Conservation (phyloP, 2,797 vertebrate genomes). For the Okamejei kenojei region DNA sequence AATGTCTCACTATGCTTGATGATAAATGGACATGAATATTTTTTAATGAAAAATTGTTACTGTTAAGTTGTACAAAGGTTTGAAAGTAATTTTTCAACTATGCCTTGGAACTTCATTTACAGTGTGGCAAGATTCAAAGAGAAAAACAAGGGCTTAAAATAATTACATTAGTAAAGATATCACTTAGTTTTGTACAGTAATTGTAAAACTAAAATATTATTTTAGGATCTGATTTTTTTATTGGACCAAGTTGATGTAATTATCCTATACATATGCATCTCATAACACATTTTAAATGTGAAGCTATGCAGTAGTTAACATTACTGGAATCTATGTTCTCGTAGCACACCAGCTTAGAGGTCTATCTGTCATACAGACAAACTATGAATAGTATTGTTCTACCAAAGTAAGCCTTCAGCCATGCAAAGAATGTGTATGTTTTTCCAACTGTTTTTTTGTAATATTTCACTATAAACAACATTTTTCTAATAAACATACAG, state of each 20-base stretch:
- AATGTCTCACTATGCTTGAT: background rate
- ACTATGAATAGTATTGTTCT: background rate
- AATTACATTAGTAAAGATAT: background rate
- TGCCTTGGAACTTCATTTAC: background rate
- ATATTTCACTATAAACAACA: background rate
- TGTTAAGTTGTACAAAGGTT: background rate
- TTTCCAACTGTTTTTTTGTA: background rate
- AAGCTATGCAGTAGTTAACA: background rate
- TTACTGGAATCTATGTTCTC: background rate
- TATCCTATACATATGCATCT: background rate
- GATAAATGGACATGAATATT: background rate
- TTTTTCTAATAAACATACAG: conserved; percentile 15
- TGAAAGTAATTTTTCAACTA: background rate
- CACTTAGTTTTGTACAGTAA: background rate
- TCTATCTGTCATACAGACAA: background rate
- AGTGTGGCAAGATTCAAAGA: background rate
- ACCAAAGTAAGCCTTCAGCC: background rate
- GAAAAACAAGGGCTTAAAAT: background rate
- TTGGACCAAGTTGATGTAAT: background rate
- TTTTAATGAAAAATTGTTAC: background rate
- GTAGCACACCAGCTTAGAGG: background rate
- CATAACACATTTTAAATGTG: background rate
- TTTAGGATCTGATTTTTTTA: background rate
- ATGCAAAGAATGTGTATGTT: background rate
- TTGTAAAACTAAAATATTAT: background rate